phyloP scores from a whole-genome alignment of 2,797 vertebrate genomes.

The Percopsis omiscomaycus region DNA sequence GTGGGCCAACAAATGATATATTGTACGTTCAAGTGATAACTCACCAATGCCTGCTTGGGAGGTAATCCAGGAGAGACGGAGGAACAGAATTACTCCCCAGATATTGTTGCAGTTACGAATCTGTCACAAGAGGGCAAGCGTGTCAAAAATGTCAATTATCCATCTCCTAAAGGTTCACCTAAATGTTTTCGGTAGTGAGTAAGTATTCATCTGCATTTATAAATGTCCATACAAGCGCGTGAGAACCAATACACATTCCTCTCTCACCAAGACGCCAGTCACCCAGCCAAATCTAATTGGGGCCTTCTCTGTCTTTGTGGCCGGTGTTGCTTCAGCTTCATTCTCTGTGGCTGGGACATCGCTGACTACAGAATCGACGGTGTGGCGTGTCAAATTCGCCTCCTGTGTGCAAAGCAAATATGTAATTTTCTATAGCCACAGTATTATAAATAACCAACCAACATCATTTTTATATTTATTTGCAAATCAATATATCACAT shows the following conservation, averaged over 20 bases:
- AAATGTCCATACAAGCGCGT: not conserved
- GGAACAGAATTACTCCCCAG: slow-evolving; percentile 78
- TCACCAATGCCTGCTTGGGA: slow-evolving; percentile 77
- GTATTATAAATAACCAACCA: too few relatives aligned
- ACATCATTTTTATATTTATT: too few relatives aligned
- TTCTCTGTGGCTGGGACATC: slow-evolving; percentile 10
- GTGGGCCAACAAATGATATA: too few relatives aligned
- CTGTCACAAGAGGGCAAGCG: slow-evolving; percentile 41
- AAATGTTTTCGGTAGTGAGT: not conserved
- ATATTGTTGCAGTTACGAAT: slow-evolving; percentile 80
- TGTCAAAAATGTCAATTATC: not conserved
- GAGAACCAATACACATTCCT: not conserved
- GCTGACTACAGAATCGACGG: slow-evolving; percentile 20
- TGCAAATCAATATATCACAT: too few relatives aligned
- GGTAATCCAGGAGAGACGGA: slow-evolving; percentile 76
- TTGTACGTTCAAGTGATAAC: slow-evolving; percentile 24
- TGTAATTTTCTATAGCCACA: too few relatives aligned
- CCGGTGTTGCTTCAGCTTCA: slow-evolving; percentile 25
- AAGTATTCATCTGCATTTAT: not conserved
- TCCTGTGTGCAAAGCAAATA: too few relatives aligned
- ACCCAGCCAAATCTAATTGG: slow-evolving; percentile 76
- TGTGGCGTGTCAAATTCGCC: not conserved
- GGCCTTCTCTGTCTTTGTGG: slow-evolving; percentile 9
- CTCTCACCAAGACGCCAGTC: slow-evolving; percentile 75
- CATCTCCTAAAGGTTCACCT: not conserved